Percentiles rank a stretch among this genome's conserved stretches.
These are phyloP conservation scores for Brachyistius frenatus DNA, from an alignment of 2,113 vertebrate species.

Conservation along the genomic window DNA sequence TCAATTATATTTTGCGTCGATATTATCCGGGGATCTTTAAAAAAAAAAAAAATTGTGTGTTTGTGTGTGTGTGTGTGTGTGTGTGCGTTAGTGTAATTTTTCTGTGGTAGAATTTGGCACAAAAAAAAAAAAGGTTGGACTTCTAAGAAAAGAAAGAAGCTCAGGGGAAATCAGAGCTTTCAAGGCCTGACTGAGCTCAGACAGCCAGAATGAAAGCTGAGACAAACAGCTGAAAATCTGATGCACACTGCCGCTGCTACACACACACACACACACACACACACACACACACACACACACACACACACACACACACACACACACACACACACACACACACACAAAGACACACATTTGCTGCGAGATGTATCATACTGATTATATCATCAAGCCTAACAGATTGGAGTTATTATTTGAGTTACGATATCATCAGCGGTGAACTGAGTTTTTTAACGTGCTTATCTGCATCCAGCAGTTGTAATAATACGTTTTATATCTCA, in stretches of 20 bases:
- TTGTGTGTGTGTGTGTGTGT: neutral
- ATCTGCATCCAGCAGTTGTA: slow-evolving; percentile 39
- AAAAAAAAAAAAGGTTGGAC: slow-evolving; percentile 33
- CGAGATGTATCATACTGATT: slow-evolving; percentile 50
- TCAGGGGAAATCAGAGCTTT: slow-evolving; percentile 75
- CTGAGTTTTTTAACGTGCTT: slow-evolving; percentile 31
- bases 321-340: too few species aligned
- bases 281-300: too few species aligned
- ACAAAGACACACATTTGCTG: slow-evolving; percentile 5
- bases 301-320: neutral
- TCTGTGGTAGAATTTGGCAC: slow-evolving; percentile 37
- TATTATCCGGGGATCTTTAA: slow-evolving; percentile 50
- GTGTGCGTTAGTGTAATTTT: slow-evolving; percentile 13
- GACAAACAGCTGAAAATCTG: slow-evolving; percentile 36
- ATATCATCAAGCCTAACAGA: slow-evolving; percentile 45
- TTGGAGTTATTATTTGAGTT: slow-evolving; percentile 32
- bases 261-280: too few species aligned
- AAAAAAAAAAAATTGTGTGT: too few species aligned
- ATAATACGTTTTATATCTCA: slow-evolving; percentile 37
- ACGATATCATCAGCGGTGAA: slow-evolving; percentile 32
- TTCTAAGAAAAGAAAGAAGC: slow-evolving; percentile 63
- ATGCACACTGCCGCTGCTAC: slow-evolving; percentile 10
- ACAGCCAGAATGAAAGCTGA: slow-evolving; percentile 33
- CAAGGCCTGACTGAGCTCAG: slow-evolving; percentile 68
- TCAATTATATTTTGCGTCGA: slow-evolving; percentile 71